A percentile compares a stretch with the other conserved stretches of the same genome.
These are phyloP conservation scores for Temnothorax unifasciatus DNA, from an alignment of 2,888 invertebrate species.

Conservation along the genomic window DNA sequence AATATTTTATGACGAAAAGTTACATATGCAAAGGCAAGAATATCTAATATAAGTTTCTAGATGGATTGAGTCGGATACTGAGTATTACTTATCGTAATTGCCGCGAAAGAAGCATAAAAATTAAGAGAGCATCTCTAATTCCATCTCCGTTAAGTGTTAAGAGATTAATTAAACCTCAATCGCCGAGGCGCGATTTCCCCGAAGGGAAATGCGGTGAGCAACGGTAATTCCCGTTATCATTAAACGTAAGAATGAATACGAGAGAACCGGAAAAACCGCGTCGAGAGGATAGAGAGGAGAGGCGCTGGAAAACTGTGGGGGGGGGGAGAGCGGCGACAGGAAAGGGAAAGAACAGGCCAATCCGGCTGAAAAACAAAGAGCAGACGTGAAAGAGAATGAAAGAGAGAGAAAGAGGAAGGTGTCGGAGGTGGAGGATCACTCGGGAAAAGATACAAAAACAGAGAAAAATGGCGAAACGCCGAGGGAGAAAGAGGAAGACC, in stretches of 20 bases:
- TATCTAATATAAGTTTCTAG: not conserved
- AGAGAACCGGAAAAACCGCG: constrained; percentile 43
- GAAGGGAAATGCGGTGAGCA: constrained; percentile 21
- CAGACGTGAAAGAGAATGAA: constrained; percentile 11
- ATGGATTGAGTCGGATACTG: not conserved
- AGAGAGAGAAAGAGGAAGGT: not conserved
- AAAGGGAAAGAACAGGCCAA: constrained; percentile 37
- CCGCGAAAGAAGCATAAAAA: not conserved
- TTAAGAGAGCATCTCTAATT: constrained; percentile 18
- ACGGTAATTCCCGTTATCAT: constrained; percentile 49
- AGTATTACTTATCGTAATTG: not conserved
- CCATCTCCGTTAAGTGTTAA: constrained; percentile 16
- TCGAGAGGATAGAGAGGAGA: constrained; percentile 7
- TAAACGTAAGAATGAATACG: constrained; percentile 50
- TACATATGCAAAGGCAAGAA: not conserved
- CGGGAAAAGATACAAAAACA: constrained; percentile 52
- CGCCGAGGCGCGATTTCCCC: not conserved
- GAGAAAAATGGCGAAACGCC: constrained; percentile 53
- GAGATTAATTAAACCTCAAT: constrained; percentile 48
- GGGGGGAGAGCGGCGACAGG: constrained; percentile 3
- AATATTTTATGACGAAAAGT: not conserved
- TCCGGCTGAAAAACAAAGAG: constrained; percentile 46
- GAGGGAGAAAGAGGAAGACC: constrained; percentile 25
- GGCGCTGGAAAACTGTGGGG: constrained; percentile 3
- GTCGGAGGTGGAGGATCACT: constrained; percentile 38